phyloP scores from a whole-genome alignment of 1,140 invertebrate species.

The Lucilia cuprina region DNA sequence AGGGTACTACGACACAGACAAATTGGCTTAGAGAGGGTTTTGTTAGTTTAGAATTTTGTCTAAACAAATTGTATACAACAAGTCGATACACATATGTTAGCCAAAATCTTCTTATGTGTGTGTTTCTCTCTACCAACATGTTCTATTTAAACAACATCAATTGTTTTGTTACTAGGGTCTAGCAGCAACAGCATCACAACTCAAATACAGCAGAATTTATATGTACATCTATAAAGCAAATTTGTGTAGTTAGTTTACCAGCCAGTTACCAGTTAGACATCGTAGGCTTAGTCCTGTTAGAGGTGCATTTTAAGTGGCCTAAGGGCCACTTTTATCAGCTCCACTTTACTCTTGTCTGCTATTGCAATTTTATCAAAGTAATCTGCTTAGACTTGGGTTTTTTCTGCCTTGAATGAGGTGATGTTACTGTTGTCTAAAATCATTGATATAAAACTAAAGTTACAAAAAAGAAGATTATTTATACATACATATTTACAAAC shows the following conservation, averaged over 20 bases:
- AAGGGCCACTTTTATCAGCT: conserved; percentile 27
- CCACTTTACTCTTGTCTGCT: conserved; percentile 2
- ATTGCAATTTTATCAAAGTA: conserved; percentile 29
- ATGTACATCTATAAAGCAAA: not conserved
- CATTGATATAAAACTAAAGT: too few species aligned
- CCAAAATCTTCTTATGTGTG: too few species aligned
- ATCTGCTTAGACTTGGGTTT: conserved; percentile 6
- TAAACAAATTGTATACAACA: not conserved
- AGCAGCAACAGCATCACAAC: not conserved
- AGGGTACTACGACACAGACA: not conserved
- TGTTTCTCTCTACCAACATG: not conserved
- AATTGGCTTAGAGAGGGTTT: not conserved
- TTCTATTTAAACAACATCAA: not conserved
- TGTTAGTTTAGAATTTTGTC: not conserved
- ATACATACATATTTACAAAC: too few species aligned
- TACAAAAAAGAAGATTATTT: too few species aligned
- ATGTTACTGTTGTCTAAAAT: too few species aligned
- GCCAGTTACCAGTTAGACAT: not conserved
- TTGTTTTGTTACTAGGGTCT: not conserved
- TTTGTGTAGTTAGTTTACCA: too few species aligned
- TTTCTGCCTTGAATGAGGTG: not conserved
- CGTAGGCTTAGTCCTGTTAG: conserved; percentile 9
- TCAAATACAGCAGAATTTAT: not conserved
- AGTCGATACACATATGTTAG: too few species aligned
- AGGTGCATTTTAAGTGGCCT: conserved; percentile 30